Conservation (phyloP, 2,888 invertebrate genomes). For the Mesorhabditis belari region DNA sequence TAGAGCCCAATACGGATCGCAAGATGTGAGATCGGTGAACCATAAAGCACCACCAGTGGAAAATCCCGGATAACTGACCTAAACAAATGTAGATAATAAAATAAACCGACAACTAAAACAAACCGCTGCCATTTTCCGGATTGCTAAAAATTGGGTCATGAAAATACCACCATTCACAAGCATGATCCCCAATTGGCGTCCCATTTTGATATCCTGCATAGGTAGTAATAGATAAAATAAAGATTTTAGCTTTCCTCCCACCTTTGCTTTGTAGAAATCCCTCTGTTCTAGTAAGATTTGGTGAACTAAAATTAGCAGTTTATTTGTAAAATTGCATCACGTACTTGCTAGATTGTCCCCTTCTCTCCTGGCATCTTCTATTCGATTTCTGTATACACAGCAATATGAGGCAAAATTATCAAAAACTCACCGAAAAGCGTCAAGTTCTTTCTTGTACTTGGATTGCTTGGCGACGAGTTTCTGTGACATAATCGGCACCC, state of each 20-base stretch:
- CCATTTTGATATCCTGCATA: slow-evolving; percentile 37
- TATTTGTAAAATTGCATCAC: slow-evolving; percentile 9
- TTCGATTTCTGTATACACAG: slow-evolving; percentile 76
- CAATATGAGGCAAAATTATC: no score
- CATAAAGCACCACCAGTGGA: slow-evolving; percentile 79
- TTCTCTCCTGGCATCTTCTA: slow-evolving; percentile 71
- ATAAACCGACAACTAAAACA: not conserved
- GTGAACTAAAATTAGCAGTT: slow-evolving; percentile 10
- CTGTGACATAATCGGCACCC: slow-evolving; percentile 76
- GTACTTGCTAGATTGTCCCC: slow-evolving; percentile 40
- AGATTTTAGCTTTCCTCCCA: no score
- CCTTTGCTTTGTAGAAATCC: slow-evolving; percentile 37
- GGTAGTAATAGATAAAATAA: no score
- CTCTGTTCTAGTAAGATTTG: slow-evolving; percentile 46
- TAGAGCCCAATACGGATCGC: slow-evolving; percentile 80
- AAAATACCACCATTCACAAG: slow-evolving; percentile 71
- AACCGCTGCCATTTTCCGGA: slow-evolving; percentile 78
- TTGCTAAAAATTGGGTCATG: slow-evolving; percentile 79
- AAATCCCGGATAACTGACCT: slow-evolving; percentile 77
- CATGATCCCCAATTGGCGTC: slow-evolving; percentile 43
- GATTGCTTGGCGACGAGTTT: slow-evolving; percentile 67
- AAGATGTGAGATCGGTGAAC: slow-evolving; percentile 83
- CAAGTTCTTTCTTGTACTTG: slow-evolving; percentile 78
- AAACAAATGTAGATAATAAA: not conserved
- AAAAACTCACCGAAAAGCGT: slow-evolving; percentile 74